Percentiles rank a stretch among this genome's conserved stretches.
phyloP scores from a whole-genome alignment of 1,140 invertebrate genomes.

The Eulimnadia texana region DNA sequence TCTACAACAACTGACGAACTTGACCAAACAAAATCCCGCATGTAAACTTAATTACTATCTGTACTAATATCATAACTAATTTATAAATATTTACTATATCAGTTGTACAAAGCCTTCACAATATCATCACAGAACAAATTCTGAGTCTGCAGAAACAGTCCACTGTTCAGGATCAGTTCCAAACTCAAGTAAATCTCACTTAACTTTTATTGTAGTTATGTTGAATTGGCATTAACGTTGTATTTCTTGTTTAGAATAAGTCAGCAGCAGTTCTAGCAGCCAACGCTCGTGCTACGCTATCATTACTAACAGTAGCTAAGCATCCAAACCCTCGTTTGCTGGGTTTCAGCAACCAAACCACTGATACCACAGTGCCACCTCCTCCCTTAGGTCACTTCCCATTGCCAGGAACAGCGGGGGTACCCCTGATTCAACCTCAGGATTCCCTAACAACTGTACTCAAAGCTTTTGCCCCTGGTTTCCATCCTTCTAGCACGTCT shows the following conservation, averaged over 20 bases:
- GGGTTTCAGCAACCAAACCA: not conserved
- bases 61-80: not conserved
- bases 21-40: constrained; percentile 37
- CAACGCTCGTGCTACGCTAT: constrained; percentile 12
- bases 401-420: constrained; percentile 6
- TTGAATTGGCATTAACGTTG: too few species aligned
- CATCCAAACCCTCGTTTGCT: not conserved
- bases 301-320: constrained; percentile 9
- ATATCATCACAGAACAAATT: constrained; percentile 33
- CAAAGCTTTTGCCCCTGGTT: not conserved
- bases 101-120: constrained; percentile 37
- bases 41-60: constrained; percentile 28
- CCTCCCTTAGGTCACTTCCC: not conserved
- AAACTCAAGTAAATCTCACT: too few species aligned
- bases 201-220: too few species aligned
- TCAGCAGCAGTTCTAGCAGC: constrained; percentile 4
- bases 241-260: too few species aligned
- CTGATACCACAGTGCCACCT: not conserved
- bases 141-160: constrained; percentile 25
- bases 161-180: constrained; percentile 13
- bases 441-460: not conserved
- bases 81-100: constrained; percentile 1
- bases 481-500: not conserved
- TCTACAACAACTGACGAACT: constrained; percentile 33
- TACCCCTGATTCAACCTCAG: constrained; percentile 7